Evolutionary conservation across 2,113 vertebrate genomes (phyloP).

Genomic region (Centrocercus urophasianus): DNA sequence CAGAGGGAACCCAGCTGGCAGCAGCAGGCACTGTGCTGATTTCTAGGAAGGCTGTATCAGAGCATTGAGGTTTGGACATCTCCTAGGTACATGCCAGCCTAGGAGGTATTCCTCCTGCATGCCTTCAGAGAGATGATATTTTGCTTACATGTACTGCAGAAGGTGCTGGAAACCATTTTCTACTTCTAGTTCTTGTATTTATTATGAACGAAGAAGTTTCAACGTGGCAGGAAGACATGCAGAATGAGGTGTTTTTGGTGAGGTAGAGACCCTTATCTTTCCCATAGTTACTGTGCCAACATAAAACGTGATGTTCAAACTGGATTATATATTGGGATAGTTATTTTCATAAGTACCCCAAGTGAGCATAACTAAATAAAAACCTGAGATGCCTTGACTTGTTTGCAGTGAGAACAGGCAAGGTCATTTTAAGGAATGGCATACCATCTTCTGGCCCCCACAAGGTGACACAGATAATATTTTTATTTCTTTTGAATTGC

Average conservation of each 20-base stretch:
- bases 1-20: conserved; percentile 51
- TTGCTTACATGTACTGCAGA: neutral
- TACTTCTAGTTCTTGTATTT: neutral
- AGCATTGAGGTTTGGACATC: neutral
- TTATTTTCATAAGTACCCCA: neutral
- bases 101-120: neutral
- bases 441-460: neutral
- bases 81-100: neutral
- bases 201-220: neutral
- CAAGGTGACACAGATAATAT: neutral
- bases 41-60: conserved; percentile 8
- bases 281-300: neutral
- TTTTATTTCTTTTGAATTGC: neutral
- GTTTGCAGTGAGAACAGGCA: neutral
- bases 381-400: fast-evolving
- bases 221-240: neutral
- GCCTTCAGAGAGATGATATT: neutral
- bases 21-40: conserved; percentile 28
- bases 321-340: neutral
- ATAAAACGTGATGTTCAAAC: neutral
- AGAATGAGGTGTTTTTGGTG: neutral
- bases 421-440: neutral
- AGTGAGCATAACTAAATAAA: neutral
- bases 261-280: neutral
- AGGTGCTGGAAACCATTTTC: neutral